Percentiles rank a stretch among this genome's conserved stretches.
These are phyloP conservation scores for Chrysolina oricalcia DNA, from an alignment of 2,888 invertebrate species.

Conservation along the genomic window DNA sequence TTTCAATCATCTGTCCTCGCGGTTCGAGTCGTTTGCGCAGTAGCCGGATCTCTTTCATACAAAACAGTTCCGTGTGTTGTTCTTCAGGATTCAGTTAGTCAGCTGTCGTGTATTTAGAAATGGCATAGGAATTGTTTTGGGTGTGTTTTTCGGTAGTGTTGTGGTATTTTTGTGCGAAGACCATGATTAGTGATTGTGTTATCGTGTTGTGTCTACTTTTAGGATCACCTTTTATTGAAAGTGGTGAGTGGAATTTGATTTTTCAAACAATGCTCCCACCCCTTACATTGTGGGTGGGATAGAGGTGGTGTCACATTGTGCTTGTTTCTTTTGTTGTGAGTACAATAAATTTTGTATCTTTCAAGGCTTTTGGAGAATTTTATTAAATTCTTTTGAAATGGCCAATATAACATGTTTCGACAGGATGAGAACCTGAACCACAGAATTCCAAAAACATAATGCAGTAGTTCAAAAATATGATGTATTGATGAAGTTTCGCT, in stretches of 20 bases:
- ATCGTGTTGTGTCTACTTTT: conserved; percentile 81
- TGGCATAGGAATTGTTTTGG: conserved; percentile 51
- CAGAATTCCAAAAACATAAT: not conserved
- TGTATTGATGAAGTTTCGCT: too few species aligned
- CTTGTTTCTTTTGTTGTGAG: conserved; percentile 14
- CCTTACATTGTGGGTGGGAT: conserved; percentile 40
- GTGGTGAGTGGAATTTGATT: conserved; percentile 75
- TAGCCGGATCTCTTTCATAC: conserved; percentile 25
- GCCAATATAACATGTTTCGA: not conserved
- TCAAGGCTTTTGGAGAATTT: not conserved
- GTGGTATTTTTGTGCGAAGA: conserved; percentile 49
- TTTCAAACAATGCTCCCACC: conserved; percentile 43
- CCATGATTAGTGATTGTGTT: conserved; percentile 63
- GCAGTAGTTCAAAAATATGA: too few species aligned
- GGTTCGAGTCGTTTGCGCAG: conserved; percentile 36
- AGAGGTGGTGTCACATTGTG: conserved; percentile 32
- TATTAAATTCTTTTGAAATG: not conserved
- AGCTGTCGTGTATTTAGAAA: conserved; percentile 45
- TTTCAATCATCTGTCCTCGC: conserved; percentile 34
- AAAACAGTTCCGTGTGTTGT: conserved; percentile 37
- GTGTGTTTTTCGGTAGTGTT: conserved; percentile 53
- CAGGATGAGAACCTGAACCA: not conserved
- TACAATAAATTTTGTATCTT: not conserved
- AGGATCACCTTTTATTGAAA: conserved; percentile 81
- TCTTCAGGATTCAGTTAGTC: conserved; percentile 44